Evolutionary conservation across 2,113 vertebrate genomes (phyloP).

Genomic region (Amphilophus citrinellus): DNA sequence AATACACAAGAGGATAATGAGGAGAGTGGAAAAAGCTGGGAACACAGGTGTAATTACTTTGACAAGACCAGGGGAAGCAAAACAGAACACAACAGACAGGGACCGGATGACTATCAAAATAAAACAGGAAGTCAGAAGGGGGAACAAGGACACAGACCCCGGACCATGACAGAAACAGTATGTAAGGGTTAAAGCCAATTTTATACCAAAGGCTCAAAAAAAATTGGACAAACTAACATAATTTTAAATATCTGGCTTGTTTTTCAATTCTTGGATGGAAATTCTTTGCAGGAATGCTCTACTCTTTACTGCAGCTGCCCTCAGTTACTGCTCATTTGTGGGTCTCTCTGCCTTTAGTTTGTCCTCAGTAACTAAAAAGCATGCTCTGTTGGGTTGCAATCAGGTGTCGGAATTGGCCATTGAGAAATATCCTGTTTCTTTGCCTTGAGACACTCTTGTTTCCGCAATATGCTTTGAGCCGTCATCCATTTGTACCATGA

Average conservation of each 20-base stretch:
- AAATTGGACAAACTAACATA: neutral
- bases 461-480: neutral
- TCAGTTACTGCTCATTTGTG: neutral
- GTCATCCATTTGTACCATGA: neutral
- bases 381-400: neutral
- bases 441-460: neutral
- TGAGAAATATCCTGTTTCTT: neutral
- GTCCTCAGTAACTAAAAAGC: neutral
- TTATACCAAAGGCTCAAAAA: neutral
- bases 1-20: too few species aligned
- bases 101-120: too few species aligned
- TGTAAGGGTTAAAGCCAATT: too few species aligned
- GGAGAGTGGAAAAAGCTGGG: too few species aligned
- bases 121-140: too few species aligned
- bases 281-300: neutral
- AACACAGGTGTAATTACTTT: too few species aligned
- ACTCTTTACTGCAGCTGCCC: neutral
- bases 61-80: too few species aligned
- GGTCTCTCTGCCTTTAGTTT: neutral
- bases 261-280: neutral
- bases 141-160: too few species aligned
- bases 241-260: neutral
- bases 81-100: too few species aligned
- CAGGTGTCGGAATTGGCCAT: neutral
- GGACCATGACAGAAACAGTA: too few species aligned